These are phyloP conservation scores for Lordiphosa collinella DNA, from an alignment of 1,140 invertebrate species.

Conservation along the genomic window DNA sequence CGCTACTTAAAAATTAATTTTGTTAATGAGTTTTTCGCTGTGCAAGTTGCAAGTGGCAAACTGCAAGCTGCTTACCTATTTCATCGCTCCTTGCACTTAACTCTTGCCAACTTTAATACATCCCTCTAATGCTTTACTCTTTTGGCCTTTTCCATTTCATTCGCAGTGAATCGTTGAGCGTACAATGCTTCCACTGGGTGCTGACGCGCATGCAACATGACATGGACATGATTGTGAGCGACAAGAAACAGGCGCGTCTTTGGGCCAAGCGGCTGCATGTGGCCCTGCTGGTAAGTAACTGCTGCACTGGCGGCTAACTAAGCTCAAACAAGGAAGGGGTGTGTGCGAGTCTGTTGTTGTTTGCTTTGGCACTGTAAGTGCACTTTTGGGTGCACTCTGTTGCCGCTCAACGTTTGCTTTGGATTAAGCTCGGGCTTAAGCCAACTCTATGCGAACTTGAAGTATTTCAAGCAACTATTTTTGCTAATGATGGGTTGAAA, in stretches of 20 bases:
- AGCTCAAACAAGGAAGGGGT: conserved; percentile 12
- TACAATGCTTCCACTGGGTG: conserved; percentile 94
- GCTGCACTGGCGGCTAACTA: conserved; percentile 15
- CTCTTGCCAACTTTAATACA: conserved; percentile 44
- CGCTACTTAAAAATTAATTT: conserved; percentile 77
- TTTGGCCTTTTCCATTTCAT: conserved; percentile 36
- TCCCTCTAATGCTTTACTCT: conserved; percentile 27
- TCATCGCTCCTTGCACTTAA: conserved; percentile 18
- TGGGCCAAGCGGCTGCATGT: conserved; percentile 93
- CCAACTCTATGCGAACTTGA: background rate
- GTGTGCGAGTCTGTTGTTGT: conserved; percentile 54
- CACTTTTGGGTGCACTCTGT: conserved; percentile 67
- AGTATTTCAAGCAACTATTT: background rate
- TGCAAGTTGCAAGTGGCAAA: conserved; percentile 26
- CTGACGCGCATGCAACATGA: conserved; percentile 95
- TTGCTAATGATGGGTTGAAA: conserved; percentile 6
- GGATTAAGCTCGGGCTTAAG: conserved; percentile 25
- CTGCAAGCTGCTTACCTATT: conserved; percentile 59
- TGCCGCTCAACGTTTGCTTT: conserved; percentile 37
- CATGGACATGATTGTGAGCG: conserved; percentile 90
- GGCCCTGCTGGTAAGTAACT: conserved; percentile 83
- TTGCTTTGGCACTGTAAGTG: conserved; percentile 58
- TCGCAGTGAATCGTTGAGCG: conserved; percentile 92
- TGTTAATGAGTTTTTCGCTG: conserved; percentile 73
- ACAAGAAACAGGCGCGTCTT: conserved; percentile 90